A percentile compares a stretch with the other conserved stretches of the same genome.
Conservation (phyloP, 1,140 invertebrate species). For the Cephus cinctus region DNA sequence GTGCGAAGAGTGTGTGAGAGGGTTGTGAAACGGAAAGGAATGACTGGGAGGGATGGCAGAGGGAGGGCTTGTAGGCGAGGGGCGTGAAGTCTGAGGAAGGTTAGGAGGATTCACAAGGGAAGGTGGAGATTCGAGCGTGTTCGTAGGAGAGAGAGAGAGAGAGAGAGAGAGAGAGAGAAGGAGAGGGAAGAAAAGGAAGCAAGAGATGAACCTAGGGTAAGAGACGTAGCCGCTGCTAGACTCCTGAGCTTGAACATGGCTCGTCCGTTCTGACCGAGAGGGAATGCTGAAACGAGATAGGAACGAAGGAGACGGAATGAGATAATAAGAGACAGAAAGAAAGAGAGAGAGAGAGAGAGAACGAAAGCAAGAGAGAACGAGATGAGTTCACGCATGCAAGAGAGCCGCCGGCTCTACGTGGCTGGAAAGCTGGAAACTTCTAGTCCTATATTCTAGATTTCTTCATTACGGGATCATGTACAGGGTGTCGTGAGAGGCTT, state of each 20-base stretch:
- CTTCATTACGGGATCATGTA: constrained; percentile 35
- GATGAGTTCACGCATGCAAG: constrained; percentile 23
- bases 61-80: no score
- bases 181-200: not conserved
- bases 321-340: constrained; percentile 6
- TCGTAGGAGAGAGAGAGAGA: not conserved
- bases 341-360: constrained; percentile 11
- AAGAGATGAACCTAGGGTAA: no score
- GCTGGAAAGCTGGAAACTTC: constrained; percentile 27
- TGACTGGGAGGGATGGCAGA: no score
- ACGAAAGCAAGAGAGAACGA: constrained; percentile 3
- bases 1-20: constrained; percentile 5
- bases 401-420: constrained; percentile 27
- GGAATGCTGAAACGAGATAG: not conserved
- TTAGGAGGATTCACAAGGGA: constrained; percentile 15
- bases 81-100: no score
- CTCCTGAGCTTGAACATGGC: constrained; percentile 1
- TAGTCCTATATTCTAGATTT: constrained; percentile 25
- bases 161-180: constrained; percentile 2
- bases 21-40: no score
- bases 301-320: not conserved
- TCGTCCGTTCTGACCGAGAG: constrained; percentile 6
- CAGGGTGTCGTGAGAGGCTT: constrained; percentile 16
- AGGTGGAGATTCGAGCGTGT: constrained; percentile 13
- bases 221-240: constrained; percentile 5